Conservation (phyloP, 2,113 vertebrate genomes). For the Puffinus mauretanicus region DNA sequence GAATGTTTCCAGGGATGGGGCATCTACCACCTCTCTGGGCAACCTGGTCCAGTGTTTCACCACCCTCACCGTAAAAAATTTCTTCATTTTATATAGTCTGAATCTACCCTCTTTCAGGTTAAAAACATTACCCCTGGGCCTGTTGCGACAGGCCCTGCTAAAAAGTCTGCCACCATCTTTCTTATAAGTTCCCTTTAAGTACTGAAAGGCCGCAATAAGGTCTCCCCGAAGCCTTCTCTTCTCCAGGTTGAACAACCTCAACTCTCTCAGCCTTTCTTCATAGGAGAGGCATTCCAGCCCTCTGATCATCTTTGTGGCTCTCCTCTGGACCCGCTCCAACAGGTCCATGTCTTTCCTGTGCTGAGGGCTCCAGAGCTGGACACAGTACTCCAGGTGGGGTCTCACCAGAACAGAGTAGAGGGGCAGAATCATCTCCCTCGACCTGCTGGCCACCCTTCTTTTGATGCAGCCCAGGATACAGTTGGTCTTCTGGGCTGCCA, state of each 20-base stretch:
- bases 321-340: background rate
- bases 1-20: background rate
- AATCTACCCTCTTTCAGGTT: background rate
- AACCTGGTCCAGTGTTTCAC: background rate
- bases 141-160: background rate
- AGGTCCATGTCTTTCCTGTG: background rate
- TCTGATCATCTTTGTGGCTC: background rate
- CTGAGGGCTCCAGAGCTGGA: too few relatives aligned
- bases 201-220: background rate
- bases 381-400: too few relatives aligned
- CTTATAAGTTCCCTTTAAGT: background rate
- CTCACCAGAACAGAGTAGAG: too few relatives aligned
- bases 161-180: background rate
- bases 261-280: background rate
- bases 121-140: background rate
- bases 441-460: too few relatives aligned
- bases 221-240: rapidly evolving
- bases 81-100: background rate
- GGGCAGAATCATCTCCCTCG: too few relatives aligned
- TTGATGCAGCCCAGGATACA: too few relatives aligned
- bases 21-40: background rate
- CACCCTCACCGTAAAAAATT: background rate
- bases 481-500: too few relatives aligned
- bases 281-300: rapidly evolving
- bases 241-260: background rate